Evolutionary conservation across 2,888 invertebrate genomes (phyloP).

Genomic region (Cantharis rufa): DNA sequence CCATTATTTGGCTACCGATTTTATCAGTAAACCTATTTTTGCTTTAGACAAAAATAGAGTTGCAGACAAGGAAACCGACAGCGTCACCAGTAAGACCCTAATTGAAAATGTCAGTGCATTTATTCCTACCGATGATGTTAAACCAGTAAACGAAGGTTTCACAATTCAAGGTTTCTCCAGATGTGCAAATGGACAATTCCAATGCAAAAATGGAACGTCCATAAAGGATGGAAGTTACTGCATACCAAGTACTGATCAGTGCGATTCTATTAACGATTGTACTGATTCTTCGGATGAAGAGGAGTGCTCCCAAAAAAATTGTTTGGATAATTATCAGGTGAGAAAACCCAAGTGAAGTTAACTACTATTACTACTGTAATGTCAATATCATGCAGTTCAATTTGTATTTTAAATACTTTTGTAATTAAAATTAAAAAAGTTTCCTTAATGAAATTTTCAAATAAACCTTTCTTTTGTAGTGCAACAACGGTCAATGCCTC

Average conservation of each 20-base stretch:
- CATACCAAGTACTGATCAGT: slow-evolving; percentile 57
- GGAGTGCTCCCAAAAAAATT: slow-evolving; percentile 61
- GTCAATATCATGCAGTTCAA: not conserved
- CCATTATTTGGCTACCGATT: slow-evolving; percentile 32
- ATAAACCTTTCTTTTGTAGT: slow-evolving; percentile 52
- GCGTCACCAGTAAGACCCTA: slow-evolving; percentile 22
- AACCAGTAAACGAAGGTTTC: slow-evolving; percentile 50
- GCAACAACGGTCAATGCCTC: slow-evolving; percentile 63
- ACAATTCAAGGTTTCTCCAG: slow-evolving; percentile 55
- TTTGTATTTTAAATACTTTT: not conserved
- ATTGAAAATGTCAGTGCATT: slow-evolving; percentile 38
- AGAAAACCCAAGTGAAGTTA: not conserved
- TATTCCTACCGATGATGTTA: slow-evolving; percentile 35
- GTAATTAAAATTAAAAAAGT: not conserved
- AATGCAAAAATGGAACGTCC: slow-evolving; percentile 63
- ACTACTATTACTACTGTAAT: not conserved
- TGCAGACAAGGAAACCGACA: slow-evolving; percentile 15
- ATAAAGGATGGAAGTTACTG: slow-evolving; percentile 62
- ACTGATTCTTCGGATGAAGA: slow-evolving; percentile 66
- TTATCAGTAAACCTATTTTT: slow-evolving; percentile 31
- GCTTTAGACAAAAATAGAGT: slow-evolving; percentile 28
- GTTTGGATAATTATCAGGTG: slow-evolving; percentile 63
- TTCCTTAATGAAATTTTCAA: not conserved
- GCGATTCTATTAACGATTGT: slow-evolving; percentile 65
- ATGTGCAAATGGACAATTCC: slow-evolving; percentile 63